Percentiles rank a stretch among this genome's conserved stretches.
Evolutionary conservation across 2,113 vertebrate species (phyloP).

Genomic region (Pseudonaja textilis): DNA sequence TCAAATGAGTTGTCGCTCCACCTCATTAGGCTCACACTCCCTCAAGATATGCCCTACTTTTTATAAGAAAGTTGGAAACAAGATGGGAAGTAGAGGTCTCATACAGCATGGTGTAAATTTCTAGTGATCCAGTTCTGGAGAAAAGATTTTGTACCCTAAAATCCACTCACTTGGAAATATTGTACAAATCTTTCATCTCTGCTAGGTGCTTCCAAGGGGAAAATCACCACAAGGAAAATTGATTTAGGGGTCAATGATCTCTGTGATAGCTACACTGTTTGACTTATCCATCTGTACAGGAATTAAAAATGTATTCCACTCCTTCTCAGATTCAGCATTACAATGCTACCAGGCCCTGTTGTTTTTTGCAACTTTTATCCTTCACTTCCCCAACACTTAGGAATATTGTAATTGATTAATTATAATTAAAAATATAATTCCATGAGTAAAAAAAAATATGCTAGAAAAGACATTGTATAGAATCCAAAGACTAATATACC

Average conservation of each 20-base stretch:
- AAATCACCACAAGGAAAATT: slow-evolving; percentile 74
- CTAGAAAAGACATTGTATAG: slow-evolving; percentile 46
- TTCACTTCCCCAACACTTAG: slow-evolving; percentile 38
- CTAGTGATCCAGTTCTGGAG: slow-evolving; percentile 48
- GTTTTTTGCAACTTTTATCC: slow-evolving; percentile 41
- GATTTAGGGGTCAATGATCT: slow-evolving; percentile 71
- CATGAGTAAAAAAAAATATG: slow-evolving; percentile 43
- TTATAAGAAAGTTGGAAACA: slow-evolving; percentile 29
- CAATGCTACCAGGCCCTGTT: slow-evolving; percentile 29
- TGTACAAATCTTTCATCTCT: slow-evolving; percentile 57
- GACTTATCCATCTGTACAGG: slow-evolving; percentile 42
- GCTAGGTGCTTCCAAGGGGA: slow-evolving; percentile 72
- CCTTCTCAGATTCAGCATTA: slow-evolving; percentile 31
- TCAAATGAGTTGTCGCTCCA: slow-evolving; percentile 66
- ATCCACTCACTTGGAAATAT: slow-evolving; percentile 61
- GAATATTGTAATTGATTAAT: slow-evolving; percentile 30
- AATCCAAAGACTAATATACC: slow-evolving; percentile 55
- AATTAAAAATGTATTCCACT: slow-evolving; percentile 49
- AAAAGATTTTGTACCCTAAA: slow-evolving; percentile 56
- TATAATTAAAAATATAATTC: slow-evolving; percentile 34
- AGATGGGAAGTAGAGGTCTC: slow-evolving; percentile 27
- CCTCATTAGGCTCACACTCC: slow-evolving; percentile 67
- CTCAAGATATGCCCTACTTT: slow-evolving; percentile 63
- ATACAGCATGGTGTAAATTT: slow-evolving; percentile 46
- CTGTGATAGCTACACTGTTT: slow-evolving; percentile 40